A percentile compares a stretch with the other conserved stretches of the same genome.
These are phyloP conservation scores for Nylanderia fulva DNA, from an alignment of 1,140 invertebrate genomes.

Conservation along the genomic window DNA sequence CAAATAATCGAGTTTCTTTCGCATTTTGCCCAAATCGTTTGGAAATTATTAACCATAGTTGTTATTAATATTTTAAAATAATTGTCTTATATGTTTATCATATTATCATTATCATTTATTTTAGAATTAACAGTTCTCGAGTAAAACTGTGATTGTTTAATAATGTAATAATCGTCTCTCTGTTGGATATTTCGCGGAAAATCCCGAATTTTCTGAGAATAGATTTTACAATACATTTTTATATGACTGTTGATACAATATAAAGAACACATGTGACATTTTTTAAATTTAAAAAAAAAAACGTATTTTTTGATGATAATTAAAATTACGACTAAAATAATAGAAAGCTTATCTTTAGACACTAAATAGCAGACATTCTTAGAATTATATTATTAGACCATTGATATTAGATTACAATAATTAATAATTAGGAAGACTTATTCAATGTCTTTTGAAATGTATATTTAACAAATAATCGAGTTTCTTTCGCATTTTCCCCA, in stretches of 20 bases:
- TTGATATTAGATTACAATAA: neutral
- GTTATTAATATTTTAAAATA: neutral
- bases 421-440: neutral
- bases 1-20: neutral
- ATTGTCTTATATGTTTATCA: neutral
- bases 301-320: neutral
- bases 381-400: neutral
- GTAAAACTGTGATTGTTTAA: neutral
- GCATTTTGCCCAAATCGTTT: neutral
- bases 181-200: neutral
- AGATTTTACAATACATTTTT: neutral
- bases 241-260: too few species aligned
- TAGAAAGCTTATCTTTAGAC: neutral
- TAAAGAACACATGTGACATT: too few species aligned
- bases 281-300: too few species aligned
- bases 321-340: neutral
- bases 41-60: neutral
- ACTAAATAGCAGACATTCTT: neutral
- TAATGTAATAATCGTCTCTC: slow-evolving; percentile 23
- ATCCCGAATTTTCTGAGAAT: neutral
- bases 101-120: neutral
- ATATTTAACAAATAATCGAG: neutral
- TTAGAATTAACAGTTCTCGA: neutral
- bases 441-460: neutral
- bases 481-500: neutral